phyloP scores from a whole-genome alignment of 1,140 invertebrate species.

The Tachypleus tridentatus region DNA sequence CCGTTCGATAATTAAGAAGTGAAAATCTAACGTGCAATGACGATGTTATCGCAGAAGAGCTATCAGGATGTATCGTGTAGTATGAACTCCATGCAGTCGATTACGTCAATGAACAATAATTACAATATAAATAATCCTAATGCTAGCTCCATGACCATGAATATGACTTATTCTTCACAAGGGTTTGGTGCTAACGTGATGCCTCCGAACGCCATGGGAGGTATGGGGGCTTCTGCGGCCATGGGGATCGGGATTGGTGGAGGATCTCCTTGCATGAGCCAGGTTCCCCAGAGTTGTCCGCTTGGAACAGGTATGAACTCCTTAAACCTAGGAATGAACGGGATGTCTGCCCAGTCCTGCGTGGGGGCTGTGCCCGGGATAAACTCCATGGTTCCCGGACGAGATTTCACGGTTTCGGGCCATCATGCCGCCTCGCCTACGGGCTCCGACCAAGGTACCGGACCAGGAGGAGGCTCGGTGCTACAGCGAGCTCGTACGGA shows the following conservation, averaged over 20 bases:
- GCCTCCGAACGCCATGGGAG: conserved; percentile 47
- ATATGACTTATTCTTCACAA: conserved; percentile 37
- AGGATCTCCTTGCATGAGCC: conserved; percentile 50
- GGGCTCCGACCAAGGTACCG: conserved; percentile 44
- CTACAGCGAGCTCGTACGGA: conserved; percentile 50
- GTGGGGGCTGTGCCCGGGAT: conserved; percentile 36
- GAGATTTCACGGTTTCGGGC: conserved; percentile 28
- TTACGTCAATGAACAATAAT: conserved; percentile 22
- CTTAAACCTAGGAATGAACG: conserved; percentile 32
- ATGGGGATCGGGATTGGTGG: conserved; percentile 32
- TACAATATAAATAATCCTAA: conserved; percentile 45
- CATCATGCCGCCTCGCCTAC: conserved; percentile 40
- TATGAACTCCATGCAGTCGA: neutral
- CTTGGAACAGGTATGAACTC: conserved; percentile 32
- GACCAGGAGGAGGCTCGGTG: conserved; percentile 37
- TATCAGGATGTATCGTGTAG: too few species aligned
- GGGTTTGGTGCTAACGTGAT: conserved; percentile 48
- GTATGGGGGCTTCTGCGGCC: conserved; percentile 31
- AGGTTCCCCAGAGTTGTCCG: conserved; percentile 33
- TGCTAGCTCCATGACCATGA: conserved; percentile 29
- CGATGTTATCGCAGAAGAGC: too few species aligned
- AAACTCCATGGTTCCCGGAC: conserved; percentile 23
- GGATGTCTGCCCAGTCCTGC: conserved; percentile 28
- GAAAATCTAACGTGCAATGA: too few species aligned
- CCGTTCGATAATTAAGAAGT: too few species aligned